Base-by-base conservation (phyloP, 2,113 vertebrate genomes). In the Echinops telfairi region DNA sequence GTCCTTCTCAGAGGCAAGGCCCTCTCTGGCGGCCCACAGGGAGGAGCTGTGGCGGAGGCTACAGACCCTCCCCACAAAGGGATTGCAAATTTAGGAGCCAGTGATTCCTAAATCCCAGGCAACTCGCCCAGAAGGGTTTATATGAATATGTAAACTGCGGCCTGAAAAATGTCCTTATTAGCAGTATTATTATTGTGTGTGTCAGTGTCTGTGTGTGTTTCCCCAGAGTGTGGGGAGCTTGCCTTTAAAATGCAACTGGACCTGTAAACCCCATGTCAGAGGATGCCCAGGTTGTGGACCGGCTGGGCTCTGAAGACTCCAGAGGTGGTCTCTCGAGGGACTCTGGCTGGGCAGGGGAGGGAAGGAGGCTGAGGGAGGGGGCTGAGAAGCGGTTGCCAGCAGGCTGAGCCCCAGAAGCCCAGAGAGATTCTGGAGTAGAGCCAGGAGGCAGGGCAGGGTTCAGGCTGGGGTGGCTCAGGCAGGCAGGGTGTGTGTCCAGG, bases 391-490 rank as follows among this genome's bases (percentile, higher is more conserved):
- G 33, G n/a, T 25, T 64, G 66, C 83, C 60, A 16, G 76, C n/a
- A 82, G 68, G 53, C 47, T 53, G 23, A 87, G 64, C 80, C 23
- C 36, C 33, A 29, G 64, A 31, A 3, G 25, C 4, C 43, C 43
- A 47, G 43, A 73, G 20, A 66, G 71, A 14, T 75, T 83, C 66
- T 58, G 33, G 38, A 27, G 70, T 62, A 81, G 83, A 82, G 53
- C 47, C 4, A 12, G 31, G 43, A 3, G 23, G n/a, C 29, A 38
- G 23, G 25, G 78, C 12, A 31, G 33, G 73, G 89, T 64, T 60
- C 89, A 77, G 85, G 86, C 86, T 89, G 68, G 86, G 89, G 40
- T 40, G 81, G 84, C 33, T 76, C 33, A 27, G 58, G 76, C 22
- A 15, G 73, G 77, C 31, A 38, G 20, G 36, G 8, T 31, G 27